Percentiles rank a stretch among this genome's conserved stretches.
These are phyloP conservation scores for Catostylus mosaicus DNA, from an alignment of 30 jellyfish, hydroid and myxozoan genomes.

Conservation along the genomic window DNA sequence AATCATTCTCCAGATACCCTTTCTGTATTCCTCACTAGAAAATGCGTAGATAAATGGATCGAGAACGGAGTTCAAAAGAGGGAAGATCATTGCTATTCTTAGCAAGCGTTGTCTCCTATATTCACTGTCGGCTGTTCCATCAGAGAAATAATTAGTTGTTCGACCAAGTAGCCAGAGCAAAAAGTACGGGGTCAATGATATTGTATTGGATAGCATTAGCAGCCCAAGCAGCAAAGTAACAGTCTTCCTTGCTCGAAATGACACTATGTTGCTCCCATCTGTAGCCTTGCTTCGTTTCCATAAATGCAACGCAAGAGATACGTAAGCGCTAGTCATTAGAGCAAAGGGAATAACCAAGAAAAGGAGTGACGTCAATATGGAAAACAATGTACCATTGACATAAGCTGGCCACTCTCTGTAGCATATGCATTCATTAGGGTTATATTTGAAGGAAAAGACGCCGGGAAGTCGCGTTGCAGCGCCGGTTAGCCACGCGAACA, in stretches of 20 bases:
- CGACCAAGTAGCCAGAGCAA: neutral
- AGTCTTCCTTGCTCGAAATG: neutral
- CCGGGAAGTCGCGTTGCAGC: slow-evolving; percentile 1
- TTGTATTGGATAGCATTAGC: neutral
- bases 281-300: slow-evolving; percentile 5
- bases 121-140: neutral
- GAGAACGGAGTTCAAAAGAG: neutral
- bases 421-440: neutral
- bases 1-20: neutral
- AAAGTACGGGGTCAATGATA: neutral
- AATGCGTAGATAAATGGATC: slow-evolving; percentile 8
- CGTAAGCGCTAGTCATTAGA: neutral
- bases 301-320: neutral
- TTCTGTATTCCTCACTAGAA: neutral
- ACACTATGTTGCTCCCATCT: neutral
- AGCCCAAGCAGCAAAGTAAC: neutral
- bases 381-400: neutral
- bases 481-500: neutral
- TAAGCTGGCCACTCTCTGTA: neutral
- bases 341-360: neutral
- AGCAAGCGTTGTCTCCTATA: slow-evolving; percentile 4
- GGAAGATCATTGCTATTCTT: slow-evolving; percentile 1
- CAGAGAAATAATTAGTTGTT: neutral
- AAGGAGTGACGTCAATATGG: neutral
- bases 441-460: neutral